A percentile compares a stretch with the other conserved stretches of the same genome.
phyloP scores from a whole-genome alignment of 2,113 vertebrate genomes.

The Hiodon alosoides region DNA sequence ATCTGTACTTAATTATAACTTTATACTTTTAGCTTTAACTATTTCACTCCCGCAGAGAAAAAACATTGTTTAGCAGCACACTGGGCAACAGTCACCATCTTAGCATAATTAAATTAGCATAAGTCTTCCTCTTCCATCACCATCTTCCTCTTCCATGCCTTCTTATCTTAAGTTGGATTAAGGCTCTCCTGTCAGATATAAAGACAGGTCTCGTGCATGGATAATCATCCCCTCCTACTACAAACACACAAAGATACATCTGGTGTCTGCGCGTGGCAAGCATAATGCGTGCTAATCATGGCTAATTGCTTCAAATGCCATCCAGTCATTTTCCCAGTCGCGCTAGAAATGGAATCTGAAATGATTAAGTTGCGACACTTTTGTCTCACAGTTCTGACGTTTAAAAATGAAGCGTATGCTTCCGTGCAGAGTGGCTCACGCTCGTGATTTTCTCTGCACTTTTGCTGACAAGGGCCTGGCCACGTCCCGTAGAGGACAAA shows the following conservation, averaged over 20 bases:
- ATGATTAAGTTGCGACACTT: not conserved
- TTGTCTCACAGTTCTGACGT: not conserved
- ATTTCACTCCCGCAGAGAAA: slow-evolving; percentile 16
- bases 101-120: slow-evolving; percentile 21
- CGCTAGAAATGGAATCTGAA: not conserved
- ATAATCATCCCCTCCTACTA: not conserved
- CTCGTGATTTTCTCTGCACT: not conserved
- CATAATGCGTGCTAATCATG: slow-evolving; percentile 9
- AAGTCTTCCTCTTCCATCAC: slow-evolving; percentile 13
- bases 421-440: not conserved
- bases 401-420: not conserved
- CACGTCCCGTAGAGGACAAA: not conserved
- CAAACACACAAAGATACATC: slow-evolving; percentile 8
- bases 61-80: slow-evolving; percentile 16
- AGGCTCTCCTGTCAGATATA: slow-evolving; percentile 3
- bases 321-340: not conserved
- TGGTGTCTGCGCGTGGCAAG: not conserved
- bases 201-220: slow-evolving; percentile 1
- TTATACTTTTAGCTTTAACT: slow-evolving; percentile 12
- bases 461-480: not conserved
- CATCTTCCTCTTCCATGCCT: too few relatives aligned
- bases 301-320: slow-evolving; percentile 2
- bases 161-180: slow-evolving; percentile 11
- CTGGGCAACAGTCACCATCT: slow-evolving; percentile 16
- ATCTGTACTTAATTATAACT: slow-evolving; percentile 27